Evolutionary conservation across 1,140 invertebrate genomes (phyloP), one percentile per base, ranked within the genome.

Genomic region (Cydia pomonella): DNA sequence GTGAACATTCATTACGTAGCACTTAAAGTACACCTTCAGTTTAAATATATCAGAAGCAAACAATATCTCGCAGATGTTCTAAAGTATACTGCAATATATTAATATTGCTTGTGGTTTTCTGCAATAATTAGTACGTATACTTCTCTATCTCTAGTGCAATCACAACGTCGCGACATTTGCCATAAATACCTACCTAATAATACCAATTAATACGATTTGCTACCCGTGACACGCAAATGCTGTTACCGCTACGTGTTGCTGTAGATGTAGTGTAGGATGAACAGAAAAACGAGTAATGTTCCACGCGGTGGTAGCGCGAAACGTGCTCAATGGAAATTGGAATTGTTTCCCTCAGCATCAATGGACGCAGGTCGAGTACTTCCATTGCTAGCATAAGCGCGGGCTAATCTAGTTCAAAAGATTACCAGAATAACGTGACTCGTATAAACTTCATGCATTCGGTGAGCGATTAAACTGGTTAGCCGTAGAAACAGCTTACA

Each of bases 311-410:
- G 23, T 59, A 23, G 21, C 47, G 21, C 47, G 16, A 50, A 21
- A 59, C 53, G 53, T 59, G 53, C 21, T 59, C 53, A 59, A 59
- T 59, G 21, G 53, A 59, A 59, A 59, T 59, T 59, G 21, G 21
- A 59, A 59, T 59, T 59, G 53, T 59, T 59, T 23, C 53, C 53
- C 53, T 59, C 18, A 59, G 7, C 53, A 9, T 21, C 7, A 59
- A 59, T 59, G 53, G 53, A 59, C 53, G 53, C 21, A 23, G n/a
- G 10, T 59, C 21, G 53, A 21, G 53, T 23, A n/a, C n/a, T 23
- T 12, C 53, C 21, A 53, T 18, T n/a, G n/a, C 6, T 21, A 21
- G 50, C 6, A 9, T 16, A n/a, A 47, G 44, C 3, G 1, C 7
- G 38, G 44, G 47, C 47, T n/a, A 18, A 50, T 50, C 16, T n/a